These are phyloP conservation scores for Anableps anableps DNA, from an alignment of 2,797 vertebrate genomes.

Conservation along the genomic window DNA sequence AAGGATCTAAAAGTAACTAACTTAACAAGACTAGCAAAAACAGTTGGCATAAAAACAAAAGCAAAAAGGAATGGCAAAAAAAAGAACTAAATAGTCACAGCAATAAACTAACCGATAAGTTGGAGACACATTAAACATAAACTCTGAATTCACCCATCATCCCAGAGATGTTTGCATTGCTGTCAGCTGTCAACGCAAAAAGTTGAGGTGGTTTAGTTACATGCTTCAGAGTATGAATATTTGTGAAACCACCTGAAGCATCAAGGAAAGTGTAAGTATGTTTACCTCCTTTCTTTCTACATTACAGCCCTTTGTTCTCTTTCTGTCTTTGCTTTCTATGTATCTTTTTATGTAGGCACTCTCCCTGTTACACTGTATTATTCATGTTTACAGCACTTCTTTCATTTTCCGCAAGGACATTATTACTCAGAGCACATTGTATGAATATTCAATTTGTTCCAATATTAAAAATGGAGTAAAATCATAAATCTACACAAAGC, in stretches of 20 bases:
- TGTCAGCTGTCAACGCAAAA: neutral
- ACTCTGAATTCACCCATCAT: neutral
- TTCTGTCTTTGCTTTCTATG: neutral
- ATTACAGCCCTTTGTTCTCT: neutral
- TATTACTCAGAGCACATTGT: conserved; percentile 54
- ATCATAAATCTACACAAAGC: conserved; percentile 54
- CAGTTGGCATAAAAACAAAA: neutral
- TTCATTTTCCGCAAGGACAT: conserved; percentile 49
- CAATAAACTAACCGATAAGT: neutral
- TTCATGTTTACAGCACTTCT: conserved; percentile 51
- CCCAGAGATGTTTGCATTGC: conserved; percentile 1
- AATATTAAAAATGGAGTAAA: conserved; percentile 64
- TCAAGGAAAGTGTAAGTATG: neutral
- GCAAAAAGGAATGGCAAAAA: neutral
- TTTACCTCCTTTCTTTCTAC: neutral
- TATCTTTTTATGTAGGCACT: conserved; percentile 16
- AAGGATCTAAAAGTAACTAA: neutral
- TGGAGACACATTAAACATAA: neutral
- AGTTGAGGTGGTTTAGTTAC: neutral
- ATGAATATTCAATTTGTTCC: conserved; percentile 50
- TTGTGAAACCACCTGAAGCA: neutral
- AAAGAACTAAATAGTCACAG: neutral
- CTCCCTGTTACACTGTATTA: conserved; percentile 27
- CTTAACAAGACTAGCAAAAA: neutral
- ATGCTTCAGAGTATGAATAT: neutral